phyloP scores from a whole-genome alignment of 1,140 invertebrate species.

The Drosophila elegans region DNA sequence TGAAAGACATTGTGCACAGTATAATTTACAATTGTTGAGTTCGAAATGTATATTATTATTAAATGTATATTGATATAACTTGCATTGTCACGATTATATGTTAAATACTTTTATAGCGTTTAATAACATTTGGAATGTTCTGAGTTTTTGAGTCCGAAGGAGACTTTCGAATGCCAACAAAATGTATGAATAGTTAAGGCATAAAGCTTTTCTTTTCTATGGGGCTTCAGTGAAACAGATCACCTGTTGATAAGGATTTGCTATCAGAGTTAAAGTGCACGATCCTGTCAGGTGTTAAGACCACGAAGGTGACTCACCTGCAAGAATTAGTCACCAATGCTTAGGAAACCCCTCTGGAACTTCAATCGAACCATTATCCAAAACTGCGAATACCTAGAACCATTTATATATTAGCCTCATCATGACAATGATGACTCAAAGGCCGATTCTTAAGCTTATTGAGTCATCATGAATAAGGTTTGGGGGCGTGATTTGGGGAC shows the following conservation, averaged over 20 bases:
- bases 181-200: not conserved
- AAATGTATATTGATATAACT: too few relatives aligned
- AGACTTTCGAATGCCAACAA: too few relatives aligned
- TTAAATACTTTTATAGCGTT: too few relatives aligned
- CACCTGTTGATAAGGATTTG: constrained; percentile 10
- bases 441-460: constrained; percentile 2
- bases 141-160: too few relatives aligned
- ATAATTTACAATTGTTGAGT: too few relatives aligned
- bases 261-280: not conserved
- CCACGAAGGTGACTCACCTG: constrained; percentile 35
- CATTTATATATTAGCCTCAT: constrained; percentile 11
- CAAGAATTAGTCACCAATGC: constrained; percentile 40
- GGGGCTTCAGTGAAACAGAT: not conserved
- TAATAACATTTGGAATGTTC: too few relatives aligned
- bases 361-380: constrained; percentile 49
- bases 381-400: constrained; percentile 36
- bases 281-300: constrained; percentile 34
- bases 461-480: constrained; percentile 35
- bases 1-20: too few relatives aligned
- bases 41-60: too few relatives aligned
- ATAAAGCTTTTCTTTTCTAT: not conserved
- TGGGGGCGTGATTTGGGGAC: constrained; percentile 2
- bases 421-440: constrained; percentile 49
- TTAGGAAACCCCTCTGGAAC: constrained; percentile 62
- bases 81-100: too few relatives aligned